Percentiles rank a stretch among this genome's conserved stretches.
These are phyloP conservation scores for Lepidurus packardi DNA, from an alignment of 1,140 invertebrate species.

Conservation along the genomic window DNA sequence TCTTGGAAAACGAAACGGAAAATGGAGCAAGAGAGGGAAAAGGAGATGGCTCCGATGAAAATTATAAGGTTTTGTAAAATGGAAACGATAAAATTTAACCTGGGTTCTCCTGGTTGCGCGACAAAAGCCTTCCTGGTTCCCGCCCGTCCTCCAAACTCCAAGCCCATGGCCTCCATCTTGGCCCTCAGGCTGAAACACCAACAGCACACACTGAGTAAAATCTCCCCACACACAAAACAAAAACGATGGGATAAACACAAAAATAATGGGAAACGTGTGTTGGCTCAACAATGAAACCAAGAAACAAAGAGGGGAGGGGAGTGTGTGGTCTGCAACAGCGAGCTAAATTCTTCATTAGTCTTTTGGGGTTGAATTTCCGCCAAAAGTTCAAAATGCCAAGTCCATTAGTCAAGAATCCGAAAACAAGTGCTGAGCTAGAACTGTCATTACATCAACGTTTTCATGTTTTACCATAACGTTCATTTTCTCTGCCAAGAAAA, in stretches of 20 bases:
- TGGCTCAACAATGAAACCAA: background rate
- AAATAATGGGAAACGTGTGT: background rate
- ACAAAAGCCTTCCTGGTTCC: slow-evolving; percentile 21
- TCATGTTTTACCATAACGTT: background rate
- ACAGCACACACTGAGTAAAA: slow-evolving; percentile 21
- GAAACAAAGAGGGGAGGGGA: background rate
- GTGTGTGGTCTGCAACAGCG: background rate
- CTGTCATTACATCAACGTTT: background rate
- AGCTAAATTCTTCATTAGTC: background rate
- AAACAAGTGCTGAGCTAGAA: background rate
- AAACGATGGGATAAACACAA: background rate
- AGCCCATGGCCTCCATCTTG: slow-evolving; percentile 20
- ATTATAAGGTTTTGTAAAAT: slow-evolving; percentile 27
- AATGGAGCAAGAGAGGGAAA: background rate
- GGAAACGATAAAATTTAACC: slow-evolving; percentile 14
- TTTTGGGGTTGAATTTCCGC: background rate
- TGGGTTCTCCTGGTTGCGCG: slow-evolving; percentile 17
- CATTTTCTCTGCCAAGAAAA: slow-evolving; percentile 5
- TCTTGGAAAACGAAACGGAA: background rate
- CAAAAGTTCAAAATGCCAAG: background rate
- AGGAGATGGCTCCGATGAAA: background rate
- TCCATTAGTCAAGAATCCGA: background rate
- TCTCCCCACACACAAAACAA: background rate
- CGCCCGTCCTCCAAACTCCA: slow-evolving; percentile 17
- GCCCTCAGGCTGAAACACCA: slow-evolving; percentile 20